phyloP scores from a whole-genome alignment of 2,797 vertebrate species.

The Enteromius argenteus region DNA sequence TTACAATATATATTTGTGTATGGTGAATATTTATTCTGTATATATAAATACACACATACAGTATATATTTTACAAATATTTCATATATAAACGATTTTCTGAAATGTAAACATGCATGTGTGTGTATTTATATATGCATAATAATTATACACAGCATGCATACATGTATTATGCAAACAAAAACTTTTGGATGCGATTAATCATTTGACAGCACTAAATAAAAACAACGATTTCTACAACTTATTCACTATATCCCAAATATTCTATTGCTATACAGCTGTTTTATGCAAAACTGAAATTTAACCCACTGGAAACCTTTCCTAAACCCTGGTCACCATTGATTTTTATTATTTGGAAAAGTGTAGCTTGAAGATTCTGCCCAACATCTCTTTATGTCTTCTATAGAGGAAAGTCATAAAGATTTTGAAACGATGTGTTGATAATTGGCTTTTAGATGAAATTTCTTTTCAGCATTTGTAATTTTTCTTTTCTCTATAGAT shows the following conservation, averaged over 20 bases:
- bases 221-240: background rate
- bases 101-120: background rate
- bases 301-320: background rate
- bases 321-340: background rate
- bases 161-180: background rate
- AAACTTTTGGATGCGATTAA: background rate
- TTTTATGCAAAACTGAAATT: background rate
- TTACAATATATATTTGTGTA: background rate
- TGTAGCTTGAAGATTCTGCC: background rate
- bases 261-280: background rate
- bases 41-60: background rate
- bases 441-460: background rate
- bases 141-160: background rate
- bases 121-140: background rate
- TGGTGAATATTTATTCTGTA: background rate
- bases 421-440: background rate
- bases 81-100: background rate
- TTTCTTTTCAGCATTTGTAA: background rate
- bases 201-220: background rate
- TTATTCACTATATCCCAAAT: background rate
- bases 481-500: slow-evolving; percentile 55
- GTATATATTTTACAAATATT: background rate
- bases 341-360: background rate
- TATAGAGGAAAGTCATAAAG: background rate
- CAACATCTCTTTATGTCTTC: background rate